These are phyloP conservation scores for Pangasius mekongensis DNA, from an alignment of 2,797 vertebrate species.

Conservation along the genomic window DNA sequence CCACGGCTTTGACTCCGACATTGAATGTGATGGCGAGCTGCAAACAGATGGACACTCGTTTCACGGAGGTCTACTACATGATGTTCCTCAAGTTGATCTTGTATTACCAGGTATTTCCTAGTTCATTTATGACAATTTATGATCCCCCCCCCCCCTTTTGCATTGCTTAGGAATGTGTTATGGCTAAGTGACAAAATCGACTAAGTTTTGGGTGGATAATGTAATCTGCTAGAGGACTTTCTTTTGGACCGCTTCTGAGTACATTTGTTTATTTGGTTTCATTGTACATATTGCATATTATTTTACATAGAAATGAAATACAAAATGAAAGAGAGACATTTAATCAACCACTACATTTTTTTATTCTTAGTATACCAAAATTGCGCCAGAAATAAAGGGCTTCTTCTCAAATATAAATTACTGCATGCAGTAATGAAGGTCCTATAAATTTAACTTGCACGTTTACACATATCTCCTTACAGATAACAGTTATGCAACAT, in stretches of 20 bases:
- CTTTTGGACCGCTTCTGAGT: neutral
- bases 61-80: neutral
- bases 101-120: conserved; percentile 28
- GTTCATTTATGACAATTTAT: neutral
- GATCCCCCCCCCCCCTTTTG: neutral
- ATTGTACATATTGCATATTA: neutral
- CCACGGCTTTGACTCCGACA: neutral
- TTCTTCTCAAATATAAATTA: neutral
- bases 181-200: neutral
- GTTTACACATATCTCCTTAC: neutral
- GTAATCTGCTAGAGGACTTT: neutral
- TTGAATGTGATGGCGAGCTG: conserved; percentile 59
- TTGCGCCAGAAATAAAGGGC: neutral
- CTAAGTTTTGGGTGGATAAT: neutral
- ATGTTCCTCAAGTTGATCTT: conserved; percentile 50
- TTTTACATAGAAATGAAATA: neutral
- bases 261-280: neutral
- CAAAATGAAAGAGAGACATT: neutral
- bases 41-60: conserved; percentile 68
- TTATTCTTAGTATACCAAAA: neutral
- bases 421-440: neutral
- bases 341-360: neutral
- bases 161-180: neutral
- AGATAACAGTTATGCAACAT: neutral
- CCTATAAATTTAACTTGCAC: neutral